Evolutionary conservation across 2,888 invertebrate species (phyloP), one percentile per base, ranked within the genome.

Genomic region (Portevinia maculata): DNA sequence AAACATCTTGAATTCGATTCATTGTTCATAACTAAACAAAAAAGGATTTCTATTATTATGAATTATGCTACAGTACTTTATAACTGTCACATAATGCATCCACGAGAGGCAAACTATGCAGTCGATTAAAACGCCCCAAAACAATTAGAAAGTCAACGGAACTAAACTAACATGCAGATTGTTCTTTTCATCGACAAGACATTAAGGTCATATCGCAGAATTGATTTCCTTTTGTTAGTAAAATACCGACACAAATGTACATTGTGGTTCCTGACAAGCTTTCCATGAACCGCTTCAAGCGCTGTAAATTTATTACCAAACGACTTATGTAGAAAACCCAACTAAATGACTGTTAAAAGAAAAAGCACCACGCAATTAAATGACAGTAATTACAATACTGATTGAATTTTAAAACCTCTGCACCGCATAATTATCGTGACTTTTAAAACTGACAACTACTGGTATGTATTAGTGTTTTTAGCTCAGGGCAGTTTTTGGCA

Each of bases 401-500:
- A 39, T 48, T 28, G 34, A 17, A 62, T 34, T 60, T n/a, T 41
- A 32, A 39, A 73, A 44, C 41, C 41, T 41, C 21, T 39, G 28
- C 32, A 60, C 24, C 44, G 34, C 21, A 32, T 60, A 71, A 44
- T 37, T 44, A 3, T 62, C 44, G 13, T 53, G 62, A 37, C 41
- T 24, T 44, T 13, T 28, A 15, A 60, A 41, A 13, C 15, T 41
- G 59, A 19, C 13, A 55, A 24, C 24, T 24, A 24, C 24, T 53
- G 19, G 41, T 41, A 13, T 32, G 9, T 17, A 37, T 37, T 34
- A 6, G 4, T 17, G 15, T 53, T 34, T 48, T 11, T 60, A 21
- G 30, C 64, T 65, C 34, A 21, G 21, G 48, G 64, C 55, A 28
- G n/a, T 37, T 73, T 65, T 65, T 65, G 64, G 53, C 59, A 70